These are phyloP conservation scores for Pteronotus mesoamericanus DNA, from an alignment of 2,797 vertebrate species.

Conservation along the genomic window DNA sequence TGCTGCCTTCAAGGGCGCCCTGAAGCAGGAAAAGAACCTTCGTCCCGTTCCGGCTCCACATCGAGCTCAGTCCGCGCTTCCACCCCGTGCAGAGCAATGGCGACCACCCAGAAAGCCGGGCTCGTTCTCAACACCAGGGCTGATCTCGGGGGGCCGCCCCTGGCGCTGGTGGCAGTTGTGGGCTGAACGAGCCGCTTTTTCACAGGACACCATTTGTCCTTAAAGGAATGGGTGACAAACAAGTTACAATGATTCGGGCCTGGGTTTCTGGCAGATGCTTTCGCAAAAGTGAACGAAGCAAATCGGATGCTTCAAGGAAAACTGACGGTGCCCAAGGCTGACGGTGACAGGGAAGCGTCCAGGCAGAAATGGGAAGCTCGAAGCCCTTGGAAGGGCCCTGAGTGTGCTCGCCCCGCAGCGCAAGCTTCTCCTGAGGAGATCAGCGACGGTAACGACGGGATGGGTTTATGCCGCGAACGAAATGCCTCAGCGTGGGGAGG, in stretches of 20 bases:
- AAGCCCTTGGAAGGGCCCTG: not conserved
- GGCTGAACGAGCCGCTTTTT: not conserved
- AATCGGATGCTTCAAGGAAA: not conserved
- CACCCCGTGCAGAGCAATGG: not conserved
- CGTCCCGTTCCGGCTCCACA: not conserved
- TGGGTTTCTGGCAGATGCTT: not conserved
- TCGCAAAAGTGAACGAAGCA: not conserved
- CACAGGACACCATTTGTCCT: not conserved
- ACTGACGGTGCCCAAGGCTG: not conserved
- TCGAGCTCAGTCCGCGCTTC: not conserved
- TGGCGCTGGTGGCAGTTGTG: too few species aligned
- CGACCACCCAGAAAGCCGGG: not conserved
- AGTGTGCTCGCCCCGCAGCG: not conserved
- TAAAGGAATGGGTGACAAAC: not conserved
- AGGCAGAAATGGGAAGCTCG: not conserved
- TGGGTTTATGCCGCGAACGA: not conserved
- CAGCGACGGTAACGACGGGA: not conserved
- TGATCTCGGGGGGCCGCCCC: not conserved
- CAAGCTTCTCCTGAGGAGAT: not conserved
- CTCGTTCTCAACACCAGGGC: not conserved
- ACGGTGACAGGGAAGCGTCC: not conserved
- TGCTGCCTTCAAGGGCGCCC: not conserved
- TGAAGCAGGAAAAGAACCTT: not conserved
- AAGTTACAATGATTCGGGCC: not conserved
- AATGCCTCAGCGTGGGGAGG: not conserved